Percentiles rank a stretch among this genome's conserved stretches.
These are phyloP conservation scores for Conchocele bisecta DNA, from an alignment of 2,888 invertebrate genomes.

Conservation along the genomic window DNA sequence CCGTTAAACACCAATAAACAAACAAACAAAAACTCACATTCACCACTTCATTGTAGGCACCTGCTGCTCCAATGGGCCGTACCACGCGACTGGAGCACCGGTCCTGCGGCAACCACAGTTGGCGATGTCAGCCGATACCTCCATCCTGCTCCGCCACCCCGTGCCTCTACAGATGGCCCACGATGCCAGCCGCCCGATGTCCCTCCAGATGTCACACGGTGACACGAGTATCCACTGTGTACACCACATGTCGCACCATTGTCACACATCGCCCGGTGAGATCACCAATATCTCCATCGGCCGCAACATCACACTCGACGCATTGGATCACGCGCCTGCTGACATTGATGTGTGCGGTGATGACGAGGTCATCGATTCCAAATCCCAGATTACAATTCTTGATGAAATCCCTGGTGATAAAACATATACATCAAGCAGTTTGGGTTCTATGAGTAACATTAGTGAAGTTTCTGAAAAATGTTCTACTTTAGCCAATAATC, in stretches of 20 bases:
- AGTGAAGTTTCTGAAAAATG: too few species aligned
- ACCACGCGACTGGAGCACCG: slow-evolving; percentile 56
- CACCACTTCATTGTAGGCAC: too few species aligned
- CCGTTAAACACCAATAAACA: too few species aligned
- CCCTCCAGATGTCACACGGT: slow-evolving; percentile 22
- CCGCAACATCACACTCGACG: too few species aligned
- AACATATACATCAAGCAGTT: too few species aligned
- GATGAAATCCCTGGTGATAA: too few species aligned
- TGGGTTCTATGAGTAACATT: too few species aligned
- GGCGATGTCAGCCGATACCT: slow-evolving; percentile 49
- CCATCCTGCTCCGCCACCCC: slow-evolving; percentile 63
- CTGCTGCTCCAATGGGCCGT: slow-evolving; percentile 55
- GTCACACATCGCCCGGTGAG: slow-evolving; percentile 50
- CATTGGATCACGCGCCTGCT: too few species aligned
- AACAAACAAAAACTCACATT: too few species aligned
- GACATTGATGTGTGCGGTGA: too few species aligned
- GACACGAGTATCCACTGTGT: neutral
- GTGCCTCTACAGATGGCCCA: slow-evolving; percentile 64
- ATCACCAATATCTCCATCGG: slow-evolving; percentile 40
- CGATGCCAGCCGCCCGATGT: slow-evolving; percentile 48
- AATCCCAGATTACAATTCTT: too few species aligned
- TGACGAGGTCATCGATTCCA: slow-evolving; percentile 37
- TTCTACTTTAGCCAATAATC: too few species aligned
- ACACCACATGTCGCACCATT: slow-evolving; percentile 26
- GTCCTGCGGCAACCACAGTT: slow-evolving; percentile 55